Conservation (phyloP, 2,113 vertebrate genomes). For the Chaetodon auriga region DNA sequence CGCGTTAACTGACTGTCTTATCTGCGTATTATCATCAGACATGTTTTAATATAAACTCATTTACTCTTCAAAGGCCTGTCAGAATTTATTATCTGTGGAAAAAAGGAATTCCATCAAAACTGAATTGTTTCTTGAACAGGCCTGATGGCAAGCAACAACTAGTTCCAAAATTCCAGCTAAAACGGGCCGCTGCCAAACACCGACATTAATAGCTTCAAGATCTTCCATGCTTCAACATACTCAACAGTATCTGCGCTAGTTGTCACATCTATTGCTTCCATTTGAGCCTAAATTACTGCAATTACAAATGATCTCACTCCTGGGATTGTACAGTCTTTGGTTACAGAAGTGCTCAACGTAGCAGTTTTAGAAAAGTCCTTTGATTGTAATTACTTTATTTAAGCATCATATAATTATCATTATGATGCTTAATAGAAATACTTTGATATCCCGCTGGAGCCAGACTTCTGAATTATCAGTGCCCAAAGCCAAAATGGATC, state of each 20-base stretch:
- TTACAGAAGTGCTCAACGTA: slow-evolving; percentile 6
- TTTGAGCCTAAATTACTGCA: slow-evolving; percentile 30
- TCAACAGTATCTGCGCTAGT: slow-evolving; percentile 45
- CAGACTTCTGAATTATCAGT: neutral
- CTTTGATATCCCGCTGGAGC: neutral
- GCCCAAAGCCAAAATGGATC: neutral
- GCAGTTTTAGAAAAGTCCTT: slow-evolving; percentile 8
- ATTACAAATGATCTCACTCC: slow-evolving; percentile 37
- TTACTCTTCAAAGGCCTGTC: slow-evolving; percentile 62
- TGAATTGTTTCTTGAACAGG: slow-evolving; percentile 64
- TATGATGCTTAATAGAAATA: neutral
- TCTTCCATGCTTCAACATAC: slow-evolving; percentile 43
- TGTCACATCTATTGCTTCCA: slow-evolving; percentile 52
- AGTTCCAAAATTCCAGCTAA: slow-evolving; percentile 71
- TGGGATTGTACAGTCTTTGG: neutral
- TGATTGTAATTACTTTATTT: slow-evolving; percentile 30
- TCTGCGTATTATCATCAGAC: slow-evolving; percentile 22
- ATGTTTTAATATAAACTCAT: slow-evolving; percentile 45
- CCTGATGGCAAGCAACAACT: slow-evolving; percentile 73
- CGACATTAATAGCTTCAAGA: slow-evolving; percentile 78
- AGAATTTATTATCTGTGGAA: slow-evolving; percentile 51
- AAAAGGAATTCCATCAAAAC: slow-evolving; percentile 62
- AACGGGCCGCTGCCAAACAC: slow-evolving; percentile 62
- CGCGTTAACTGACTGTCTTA: neutral
- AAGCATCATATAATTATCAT: slow-evolving; percentile 12